Percentiles rank a stretch among this genome's conserved stretches.
Conservation (phyloP, 2,888 invertebrate genomes). For the Nephrocerus scutellatus region DNA sequence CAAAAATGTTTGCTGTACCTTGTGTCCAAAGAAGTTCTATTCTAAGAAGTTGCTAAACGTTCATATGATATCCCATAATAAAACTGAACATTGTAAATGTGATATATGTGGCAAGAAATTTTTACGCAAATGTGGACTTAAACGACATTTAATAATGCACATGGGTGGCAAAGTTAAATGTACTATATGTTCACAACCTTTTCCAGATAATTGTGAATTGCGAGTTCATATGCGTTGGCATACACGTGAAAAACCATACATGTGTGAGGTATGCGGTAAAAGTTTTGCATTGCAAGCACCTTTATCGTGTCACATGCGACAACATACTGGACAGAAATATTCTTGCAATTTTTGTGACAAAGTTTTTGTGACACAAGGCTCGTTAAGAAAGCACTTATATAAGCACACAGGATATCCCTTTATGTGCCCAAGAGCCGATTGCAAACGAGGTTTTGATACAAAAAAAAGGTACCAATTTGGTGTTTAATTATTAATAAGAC, state of each 20-base stretch:
- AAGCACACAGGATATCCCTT: neutral
- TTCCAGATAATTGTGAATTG: neutral
- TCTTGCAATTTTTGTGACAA: neutral
- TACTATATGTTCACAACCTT: neutral
- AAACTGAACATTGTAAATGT: neutral
- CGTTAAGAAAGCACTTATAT: neutral
- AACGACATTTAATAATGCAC: constrained; percentile 1
- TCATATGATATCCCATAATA: neutral
- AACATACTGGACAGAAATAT: constrained; percentile 1
- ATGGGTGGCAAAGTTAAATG: neutral
- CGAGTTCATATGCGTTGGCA: neutral
- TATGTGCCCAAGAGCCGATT: constrained; percentile 1
- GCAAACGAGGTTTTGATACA: neutral
- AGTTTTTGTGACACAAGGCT: neutral
- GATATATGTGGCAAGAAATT: neutral
- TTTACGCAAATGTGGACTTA: neutral
- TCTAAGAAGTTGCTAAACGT: constrained; percentile 1
- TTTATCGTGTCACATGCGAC: constrained; percentile 1
- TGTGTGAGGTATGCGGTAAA: constrained; percentile 1
- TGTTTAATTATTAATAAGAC: too few species aligned
- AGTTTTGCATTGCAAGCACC: neutral
- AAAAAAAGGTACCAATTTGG: constrained; percentile 1
- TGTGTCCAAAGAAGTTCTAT: constrained; percentile 2
- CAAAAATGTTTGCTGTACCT: neutral
- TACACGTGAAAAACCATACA: neutral